These are phyloP conservation scores for Caenorhabditis japonica DNA, from an alignment of 2,888 invertebrate genomes.

Conservation along the genomic window DNA sequence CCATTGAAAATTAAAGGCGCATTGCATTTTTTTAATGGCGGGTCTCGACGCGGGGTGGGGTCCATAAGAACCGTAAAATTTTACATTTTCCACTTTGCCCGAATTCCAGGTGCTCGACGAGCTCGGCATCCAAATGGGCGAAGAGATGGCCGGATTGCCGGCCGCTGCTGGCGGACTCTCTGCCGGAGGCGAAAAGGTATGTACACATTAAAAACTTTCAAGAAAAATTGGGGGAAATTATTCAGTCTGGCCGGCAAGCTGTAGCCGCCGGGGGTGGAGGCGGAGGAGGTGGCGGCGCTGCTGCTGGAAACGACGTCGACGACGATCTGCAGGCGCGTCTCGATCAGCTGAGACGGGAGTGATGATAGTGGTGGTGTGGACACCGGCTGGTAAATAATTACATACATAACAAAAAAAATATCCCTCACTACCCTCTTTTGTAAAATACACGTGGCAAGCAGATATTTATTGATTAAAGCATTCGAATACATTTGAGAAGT, in stretches of 20 bases:
- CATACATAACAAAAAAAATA: constrained; percentile 9
- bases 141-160: constrained; percentile 91
- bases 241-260: constrained; percentile 76
- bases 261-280: constrained; percentile 48
- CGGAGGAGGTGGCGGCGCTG: constrained; percentile 25
- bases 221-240: constrained; percentile 11
- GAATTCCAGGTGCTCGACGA: constrained; percentile 96
- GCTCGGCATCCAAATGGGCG: constrained; percentile 92
- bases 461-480: background rate
- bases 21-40: no score
- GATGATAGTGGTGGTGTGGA: no score
- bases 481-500: no score
- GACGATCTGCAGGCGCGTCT: constrained; percentile 85
- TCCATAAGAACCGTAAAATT: no score
- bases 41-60: no score
- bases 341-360: constrained; percentile 62
- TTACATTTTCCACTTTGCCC: no score
- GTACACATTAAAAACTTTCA: background rate
- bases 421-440: background rate
- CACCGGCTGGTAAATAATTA: background rate
- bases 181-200: constrained; percentile 48
- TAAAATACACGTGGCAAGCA: constrained; percentile 2
- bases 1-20: no score
- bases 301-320: constrained; percentile 83
- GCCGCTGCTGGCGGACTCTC: constrained; percentile 81